Evolutionary conservation across 2,888 invertebrate species (phyloP), one percentile per base, ranked within the genome.

Genomic region (Xanthorhoe spadicearia): DNA sequence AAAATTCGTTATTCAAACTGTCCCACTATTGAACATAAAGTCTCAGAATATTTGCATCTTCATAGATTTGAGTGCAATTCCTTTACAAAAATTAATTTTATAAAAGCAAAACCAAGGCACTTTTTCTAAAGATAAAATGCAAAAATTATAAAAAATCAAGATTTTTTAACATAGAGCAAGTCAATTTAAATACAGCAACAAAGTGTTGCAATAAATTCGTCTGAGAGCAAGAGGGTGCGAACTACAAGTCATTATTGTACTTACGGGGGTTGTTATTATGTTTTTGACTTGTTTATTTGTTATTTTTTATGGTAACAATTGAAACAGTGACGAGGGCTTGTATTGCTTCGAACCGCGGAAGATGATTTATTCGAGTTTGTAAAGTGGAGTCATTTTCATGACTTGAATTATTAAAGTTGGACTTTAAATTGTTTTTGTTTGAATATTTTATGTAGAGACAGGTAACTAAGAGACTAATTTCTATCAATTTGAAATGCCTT

Each of bases 231-330:
- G 77, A 72, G 87, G 88, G 88, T 78, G 81, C 80, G 84, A 87
- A 83, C 81, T 80, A 84, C 87, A 71, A 87, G 88, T 88, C 88
- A 88, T 84, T 71, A 71, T 56, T 63, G 69, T 73, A 69, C 70
- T 54, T 52, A 52, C 52, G 64, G 66, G 66, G 66, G 54, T 38
- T 60, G 57, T 61, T 62, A 62, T 61, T 64, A 51, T 60, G 69
- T 55, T 62, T 67, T 56, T 60, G 61, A 65, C 66, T 70, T 69
- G 68, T 72, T 72, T 70, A 68, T 70, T 72, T 66, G 68, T 70
- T 70, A 68, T 74, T 74, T 71, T 74, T 74, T 74, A 74, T 72
- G 66, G 68, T 57, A 70, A 70, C 72, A 64, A 74, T 74, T 68
- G 74, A 68, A 69, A 64, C 63, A 51, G 32, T 51, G 54, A 32